phyloP scores from a whole-genome alignment of 2,888 invertebrate species.

The Coelogynopora nodosa region DNA sequence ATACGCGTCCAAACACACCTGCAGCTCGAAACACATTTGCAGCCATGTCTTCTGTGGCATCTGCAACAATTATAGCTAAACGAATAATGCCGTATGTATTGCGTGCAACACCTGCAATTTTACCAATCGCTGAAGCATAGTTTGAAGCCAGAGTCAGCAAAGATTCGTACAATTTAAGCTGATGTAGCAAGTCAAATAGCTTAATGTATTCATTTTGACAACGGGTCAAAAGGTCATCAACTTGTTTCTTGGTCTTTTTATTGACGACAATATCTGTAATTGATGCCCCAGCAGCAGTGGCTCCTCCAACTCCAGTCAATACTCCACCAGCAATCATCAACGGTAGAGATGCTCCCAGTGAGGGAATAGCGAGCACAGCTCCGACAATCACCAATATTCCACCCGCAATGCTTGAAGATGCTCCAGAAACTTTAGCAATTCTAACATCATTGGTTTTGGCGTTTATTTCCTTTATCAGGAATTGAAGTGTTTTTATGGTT shows the following conservation, averaged over 20 bases:
- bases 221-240: not conserved
- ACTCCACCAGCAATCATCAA: not conserved
- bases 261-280: not conserved
- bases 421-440: too few relatives aligned
- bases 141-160: not conserved
- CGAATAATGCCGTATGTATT: not conserved
- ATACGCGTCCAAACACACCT: not conserved
- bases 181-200: not conserved
- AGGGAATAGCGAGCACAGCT: not conserved
- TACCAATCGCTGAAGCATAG: not conserved
- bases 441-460: too few relatives aligned
- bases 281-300: not conserved
- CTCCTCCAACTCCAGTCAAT: not conserved
- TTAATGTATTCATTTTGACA: not conserved
- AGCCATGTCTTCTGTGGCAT: not conserved
- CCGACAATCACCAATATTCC: not conserved
- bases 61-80: not conserved
- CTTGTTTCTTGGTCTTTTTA: not conserved
- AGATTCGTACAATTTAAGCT: not conserved
- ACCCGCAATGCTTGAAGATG: too few relatives aligned
- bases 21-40: not conserved
- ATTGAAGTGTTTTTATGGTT: too few relatives aligned
- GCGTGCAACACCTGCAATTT: not conserved
- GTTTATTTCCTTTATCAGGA: too few relatives aligned
- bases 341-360: not conserved